phyloP scores from a whole-genome alignment of 37 sponge, comb jelly and placozoan species.

The Theonella swinhoei region DNA sequence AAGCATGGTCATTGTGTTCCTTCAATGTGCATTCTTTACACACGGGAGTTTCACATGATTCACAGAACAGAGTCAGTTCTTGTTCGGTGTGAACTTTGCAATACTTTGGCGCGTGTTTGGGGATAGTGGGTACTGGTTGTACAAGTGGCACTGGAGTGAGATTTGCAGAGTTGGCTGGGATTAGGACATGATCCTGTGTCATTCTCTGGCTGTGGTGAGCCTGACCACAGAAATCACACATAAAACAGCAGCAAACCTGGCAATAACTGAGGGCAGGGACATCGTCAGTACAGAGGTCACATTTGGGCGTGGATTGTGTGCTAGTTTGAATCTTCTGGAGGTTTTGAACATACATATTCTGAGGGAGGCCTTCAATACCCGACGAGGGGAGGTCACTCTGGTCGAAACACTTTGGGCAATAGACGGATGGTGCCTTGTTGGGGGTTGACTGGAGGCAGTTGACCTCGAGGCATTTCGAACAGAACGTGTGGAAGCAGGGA shows the following conservation, averaged over 20 bases:
- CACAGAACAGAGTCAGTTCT: slow-evolving; percentile 44
- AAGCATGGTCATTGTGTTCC: slow-evolving; percentile 42
- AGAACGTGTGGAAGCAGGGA: slow-evolving; percentile 83
- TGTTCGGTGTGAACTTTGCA: slow-evolving; percentile 38
- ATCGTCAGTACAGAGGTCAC: slow-evolving; percentile 59
- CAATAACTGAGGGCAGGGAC: slow-evolving; percentile 36
- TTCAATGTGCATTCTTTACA: slow-evolving; percentile 47
- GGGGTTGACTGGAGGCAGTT: slow-evolving; percentile 13
- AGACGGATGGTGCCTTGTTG: slow-evolving; percentile 15
- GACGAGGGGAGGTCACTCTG: slow-evolving; percentile 23
- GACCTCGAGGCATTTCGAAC: slow-evolving; percentile 53
- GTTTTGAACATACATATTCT: slow-evolving; percentile 55
- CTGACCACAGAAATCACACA: slow-evolving; percentile 61
- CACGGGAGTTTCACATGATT: slow-evolving; percentile 44
- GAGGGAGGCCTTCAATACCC: slow-evolving; percentile 65
- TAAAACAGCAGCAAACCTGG: slow-evolving; percentile 24
- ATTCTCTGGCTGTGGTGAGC: slow-evolving; percentile 59
- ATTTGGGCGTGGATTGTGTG: not conserved
- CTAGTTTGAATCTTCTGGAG: slow-evolving; percentile 28
- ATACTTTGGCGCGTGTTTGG: not conserved
- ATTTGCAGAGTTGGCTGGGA: slow-evolving; percentile 1
- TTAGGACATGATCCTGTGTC: slow-evolving; percentile 35
- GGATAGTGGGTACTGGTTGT: not conserved
- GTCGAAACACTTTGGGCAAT: slow-evolving; percentile 67
- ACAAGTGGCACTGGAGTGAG: not conserved